A percentile compares a stretch with the other conserved stretches of the same genome.
Evolutionary conservation across 2,888 invertebrate genomes (phyloP).

Genomic region (Lasioglossum zephyrum): DNA sequence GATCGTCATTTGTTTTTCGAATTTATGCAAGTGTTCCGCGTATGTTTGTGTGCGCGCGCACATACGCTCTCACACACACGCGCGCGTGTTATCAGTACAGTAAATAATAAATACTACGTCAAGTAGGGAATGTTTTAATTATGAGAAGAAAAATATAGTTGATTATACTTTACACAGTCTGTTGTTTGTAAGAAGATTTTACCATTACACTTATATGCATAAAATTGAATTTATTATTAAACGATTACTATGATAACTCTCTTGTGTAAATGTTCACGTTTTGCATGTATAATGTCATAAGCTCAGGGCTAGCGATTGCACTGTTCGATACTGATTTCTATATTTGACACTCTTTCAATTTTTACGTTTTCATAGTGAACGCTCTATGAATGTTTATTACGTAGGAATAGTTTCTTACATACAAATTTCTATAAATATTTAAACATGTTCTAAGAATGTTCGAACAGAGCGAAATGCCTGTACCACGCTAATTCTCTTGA

Average conservation of each 20-base stretch:
- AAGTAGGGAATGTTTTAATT: conserved; percentile 81
- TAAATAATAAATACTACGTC: conserved; percentile 75
- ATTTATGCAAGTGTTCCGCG: conserved; percentile 49
- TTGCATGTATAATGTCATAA: conserved; percentile 32
- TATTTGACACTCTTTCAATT: background rate
- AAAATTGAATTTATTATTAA: conserved; percentile 56
- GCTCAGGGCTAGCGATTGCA: conserved; percentile 21
- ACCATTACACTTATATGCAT: conserved; percentile 51
- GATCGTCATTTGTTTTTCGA: conserved; percentile 55
- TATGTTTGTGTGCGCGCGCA: conserved; percentile 69
- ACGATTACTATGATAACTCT: conserved; percentile 44
- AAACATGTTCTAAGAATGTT: background rate
- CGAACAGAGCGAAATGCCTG: background rate
- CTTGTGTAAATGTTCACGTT: conserved; percentile 39
- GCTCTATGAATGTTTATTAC: conserved; percentile 2
- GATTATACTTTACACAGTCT: conserved; percentile 77
- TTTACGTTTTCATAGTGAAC: background rate
- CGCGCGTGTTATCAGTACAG: conserved; percentile 69
- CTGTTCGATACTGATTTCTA: background rate
- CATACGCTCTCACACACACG: conserved; percentile 65
- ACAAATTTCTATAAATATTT: background rate
- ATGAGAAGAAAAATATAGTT: conserved; percentile 80
- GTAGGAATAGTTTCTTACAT: background rate
- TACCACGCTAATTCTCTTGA: background rate
- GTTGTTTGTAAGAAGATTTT: conserved; percentile 64